These are phyloP conservation scores for Himalopsyche phryganea DNA, from an alignment of 1,140 invertebrate genomes.

Conservation along the genomic window DNA sequence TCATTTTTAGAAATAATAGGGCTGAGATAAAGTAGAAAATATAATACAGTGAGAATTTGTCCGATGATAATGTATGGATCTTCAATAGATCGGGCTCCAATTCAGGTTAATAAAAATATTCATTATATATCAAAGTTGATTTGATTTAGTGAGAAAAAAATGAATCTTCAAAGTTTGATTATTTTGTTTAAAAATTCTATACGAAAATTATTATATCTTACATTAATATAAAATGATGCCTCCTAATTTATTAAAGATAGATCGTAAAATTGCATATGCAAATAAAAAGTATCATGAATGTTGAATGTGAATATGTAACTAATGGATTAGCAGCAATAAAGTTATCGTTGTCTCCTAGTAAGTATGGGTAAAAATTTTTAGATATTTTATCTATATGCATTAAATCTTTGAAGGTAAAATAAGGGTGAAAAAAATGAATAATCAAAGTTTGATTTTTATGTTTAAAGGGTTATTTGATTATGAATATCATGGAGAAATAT, in stretches of 20 bases:
- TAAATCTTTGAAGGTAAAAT: constrained; percentile 59
- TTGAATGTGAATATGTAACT: constrained; percentile 69
- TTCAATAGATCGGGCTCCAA: constrained; percentile 61
- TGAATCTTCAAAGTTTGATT: constrained; percentile 50
- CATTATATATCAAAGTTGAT: constrained; percentile 55
- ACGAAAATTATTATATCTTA: constrained; percentile 61
- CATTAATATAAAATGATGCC: constrained; percentile 61
- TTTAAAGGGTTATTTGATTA: constrained; percentile 62
- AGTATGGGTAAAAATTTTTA: constrained; percentile 53
- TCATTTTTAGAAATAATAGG: constrained; percentile 46
- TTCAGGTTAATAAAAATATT: constrained; percentile 62
- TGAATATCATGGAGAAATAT: constrained; percentile 59
- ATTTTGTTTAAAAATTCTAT: constrained; percentile 53
- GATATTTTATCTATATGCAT: constrained; percentile 47
- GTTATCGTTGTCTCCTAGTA: constrained; percentile 66
- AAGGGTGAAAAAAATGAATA: constrained; percentile 62
- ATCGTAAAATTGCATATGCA: constrained; percentile 70
- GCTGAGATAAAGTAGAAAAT: constrained; percentile 56
- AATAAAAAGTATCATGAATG: constrained; percentile 76
- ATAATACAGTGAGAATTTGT: constrained; percentile 57
- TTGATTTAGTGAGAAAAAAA: constrained; percentile 59
- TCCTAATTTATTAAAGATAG: constrained; percentile 71
- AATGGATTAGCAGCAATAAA: too few species aligned
- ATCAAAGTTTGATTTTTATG: constrained; percentile 55
- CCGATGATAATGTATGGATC: constrained; percentile 57